These are phyloP conservation scores for human DNA, from an alignment of 2,113 vertebrate species.

Conservation along the genomic window GRCh38 chr2:183763501-183764000, in stretches of 20 bases:
- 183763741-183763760: background rate
- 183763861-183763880: background rate
- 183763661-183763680: background rate
- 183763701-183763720: background rate
- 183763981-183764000: background rate
- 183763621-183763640: background rate
- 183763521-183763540: background rate
- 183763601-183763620: background rate
- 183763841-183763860: background rate
- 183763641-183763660: constrained; percentile 18
- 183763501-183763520: background rate
- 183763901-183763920: background rate
- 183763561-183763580: background rate
- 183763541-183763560: background rate
- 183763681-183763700: background rate
- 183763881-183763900: background rate
- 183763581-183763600: background rate
- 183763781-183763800: background rate
- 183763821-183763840: background rate
- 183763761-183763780: background rate
- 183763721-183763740: background rate
- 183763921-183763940: background rate
- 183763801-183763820: background rate
- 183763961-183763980: background rate
- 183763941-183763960: background rate